Conservation (phyloP, 2,113 vertebrate genomes). For the Burhinus bistriatus region DNA sequence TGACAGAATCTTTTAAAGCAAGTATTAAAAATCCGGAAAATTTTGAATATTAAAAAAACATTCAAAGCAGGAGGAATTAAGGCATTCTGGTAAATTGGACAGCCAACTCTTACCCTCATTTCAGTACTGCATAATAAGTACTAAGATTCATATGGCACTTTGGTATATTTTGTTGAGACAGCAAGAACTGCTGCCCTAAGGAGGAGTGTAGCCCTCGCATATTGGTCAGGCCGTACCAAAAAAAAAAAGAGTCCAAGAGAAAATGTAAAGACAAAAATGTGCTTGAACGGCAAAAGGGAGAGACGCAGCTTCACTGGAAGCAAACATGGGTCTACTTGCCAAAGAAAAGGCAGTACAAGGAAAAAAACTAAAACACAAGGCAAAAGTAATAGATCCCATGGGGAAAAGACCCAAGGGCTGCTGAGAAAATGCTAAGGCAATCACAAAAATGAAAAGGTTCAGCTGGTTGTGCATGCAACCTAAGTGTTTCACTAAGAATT, state of each 20-base stretch:
- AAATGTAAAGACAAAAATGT: not conserved
- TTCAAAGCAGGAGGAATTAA: not conserved
- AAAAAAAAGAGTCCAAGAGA: not conserved
- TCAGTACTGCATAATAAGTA: not conserved
- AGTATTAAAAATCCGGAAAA: not conserved
- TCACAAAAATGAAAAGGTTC: not conserved
- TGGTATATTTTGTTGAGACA: not conserved
- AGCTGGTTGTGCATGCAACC: not conserved
- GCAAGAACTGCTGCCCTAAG: not conserved
- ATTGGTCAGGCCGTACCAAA: not conserved
- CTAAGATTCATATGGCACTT: not conserved
- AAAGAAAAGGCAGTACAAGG: slow-evolving; percentile 5
- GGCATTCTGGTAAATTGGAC: not conserved
- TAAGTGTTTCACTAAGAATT: not conserved
- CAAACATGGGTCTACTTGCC: not conserved
- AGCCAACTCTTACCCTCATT: not conserved
- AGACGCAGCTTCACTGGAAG: not conserved
- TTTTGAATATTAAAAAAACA: not conserved
- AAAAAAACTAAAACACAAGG: not conserved
- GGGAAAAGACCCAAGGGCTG: not conserved
- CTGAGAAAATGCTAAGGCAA: not conserved
- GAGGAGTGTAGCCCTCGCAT: not conserved
- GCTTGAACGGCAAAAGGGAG: not conserved
- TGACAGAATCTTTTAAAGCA: not conserved
- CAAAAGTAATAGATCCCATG: slow-evolving; percentile 7